These are phyloP conservation scores for Ecliptopera silaceata DNA, from an alignment of 2,888 invertebrate genomes.

Conservation along the genomic window DNA sequence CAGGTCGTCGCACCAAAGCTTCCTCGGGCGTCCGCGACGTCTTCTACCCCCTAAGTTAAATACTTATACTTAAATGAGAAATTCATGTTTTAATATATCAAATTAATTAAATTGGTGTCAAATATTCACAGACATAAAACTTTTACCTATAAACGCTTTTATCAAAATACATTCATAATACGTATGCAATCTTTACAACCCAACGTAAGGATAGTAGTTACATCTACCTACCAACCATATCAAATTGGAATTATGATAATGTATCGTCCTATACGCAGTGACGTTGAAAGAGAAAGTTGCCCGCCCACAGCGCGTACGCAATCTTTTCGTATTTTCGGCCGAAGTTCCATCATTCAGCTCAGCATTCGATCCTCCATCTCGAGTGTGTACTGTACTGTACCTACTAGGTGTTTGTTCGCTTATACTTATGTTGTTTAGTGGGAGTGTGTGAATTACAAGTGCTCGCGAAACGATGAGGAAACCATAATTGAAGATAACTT, in stretches of 20 bases:
- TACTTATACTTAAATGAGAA: too few species aligned
- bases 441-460: conserved; percentile 41
- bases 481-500: conserved; percentile 39
- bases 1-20: too few species aligned
- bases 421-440: conserved; percentile 32
- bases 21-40: too few species aligned
- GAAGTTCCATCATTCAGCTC: conserved; percentile 39
- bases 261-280: conserved; percentile 33
- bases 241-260: conserved; percentile 29
- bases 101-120: too few species aligned
- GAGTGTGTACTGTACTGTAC: conserved; percentile 33
- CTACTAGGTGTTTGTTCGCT: conserved; percentile 28
- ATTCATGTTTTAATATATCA: too few species aligned
- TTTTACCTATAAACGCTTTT: too few species aligned
- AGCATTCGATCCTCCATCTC: conserved; percentile 32
- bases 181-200: neutral
- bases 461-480: conserved; percentile 34
- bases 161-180: too few species aligned
- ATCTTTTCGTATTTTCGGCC: conserved; percentile 40
- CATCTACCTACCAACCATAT: neutral
- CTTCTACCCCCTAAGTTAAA: too few species aligned
- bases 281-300: conserved; percentile 71
- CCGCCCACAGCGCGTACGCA: conserved; percentile 61
- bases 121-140: too few species aligned
- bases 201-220: too few species aligned